Percentiles rank a stretch among this genome's conserved stretches.
phyloP scores from a whole-genome alignment of 1,140 invertebrate genomes.

The Anoplophora glabripennis region DNA sequence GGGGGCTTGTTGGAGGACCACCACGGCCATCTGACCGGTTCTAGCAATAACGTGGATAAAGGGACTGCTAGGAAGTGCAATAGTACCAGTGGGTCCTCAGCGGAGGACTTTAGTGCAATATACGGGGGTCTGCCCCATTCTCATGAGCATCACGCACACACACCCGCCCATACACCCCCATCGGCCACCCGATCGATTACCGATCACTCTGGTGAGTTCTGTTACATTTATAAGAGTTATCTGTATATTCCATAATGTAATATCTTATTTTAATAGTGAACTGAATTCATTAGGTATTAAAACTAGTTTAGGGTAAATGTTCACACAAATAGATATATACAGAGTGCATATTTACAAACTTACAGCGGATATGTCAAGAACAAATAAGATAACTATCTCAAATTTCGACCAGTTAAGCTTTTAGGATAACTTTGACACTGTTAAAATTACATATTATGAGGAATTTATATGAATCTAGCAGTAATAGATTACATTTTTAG shows the following conservation, averaged over 20 bases:
- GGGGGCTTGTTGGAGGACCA: conserved; percentile 74
- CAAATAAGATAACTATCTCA: no score
- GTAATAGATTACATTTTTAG: no score
- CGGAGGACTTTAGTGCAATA: conserved; percentile 75
- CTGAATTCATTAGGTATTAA: neutral
- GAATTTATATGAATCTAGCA: no score
- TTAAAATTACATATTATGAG: no score
- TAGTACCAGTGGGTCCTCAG: conserved; percentile 66
- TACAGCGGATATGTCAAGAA: no score
- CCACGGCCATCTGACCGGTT: conserved; percentile 56
- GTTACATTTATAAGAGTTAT: neutral
- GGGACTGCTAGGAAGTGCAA: conserved; percentile 64
- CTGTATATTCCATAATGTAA: no score
- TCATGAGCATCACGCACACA: conserved; percentile 52
- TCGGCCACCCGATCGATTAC: conserved; percentile 56
- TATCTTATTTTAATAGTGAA: neutral
- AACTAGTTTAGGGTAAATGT: no score
- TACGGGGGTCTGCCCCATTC: conserved; percentile 61
- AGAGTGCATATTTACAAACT: no score
- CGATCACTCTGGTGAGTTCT: conserved; percentile 57
- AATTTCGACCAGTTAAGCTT: no score
- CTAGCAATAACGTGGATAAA: conserved; percentile 58
- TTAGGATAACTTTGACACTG: no score
- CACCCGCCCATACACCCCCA: conserved; percentile 61
- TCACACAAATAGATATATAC: no score